Conservation (phyloP, 2,113 vertebrate species). For the Xerus inauris region DNA sequence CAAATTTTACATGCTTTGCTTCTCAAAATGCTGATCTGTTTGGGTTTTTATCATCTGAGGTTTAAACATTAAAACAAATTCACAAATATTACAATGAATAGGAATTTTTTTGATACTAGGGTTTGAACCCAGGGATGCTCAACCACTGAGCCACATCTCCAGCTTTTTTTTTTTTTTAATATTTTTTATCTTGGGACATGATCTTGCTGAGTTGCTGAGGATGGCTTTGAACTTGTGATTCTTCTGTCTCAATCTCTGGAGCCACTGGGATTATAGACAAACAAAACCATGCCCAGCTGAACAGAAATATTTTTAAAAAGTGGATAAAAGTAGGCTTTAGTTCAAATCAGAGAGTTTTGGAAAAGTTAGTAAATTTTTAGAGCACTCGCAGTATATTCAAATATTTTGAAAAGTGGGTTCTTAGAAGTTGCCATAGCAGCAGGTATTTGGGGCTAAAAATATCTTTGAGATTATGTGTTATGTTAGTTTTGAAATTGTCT, state of each 20-base stretch:
- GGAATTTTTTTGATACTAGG: not conserved
- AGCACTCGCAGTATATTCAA: constrained; percentile 48
- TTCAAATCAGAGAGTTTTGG: constrained; percentile 58
- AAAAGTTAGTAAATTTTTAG: constrained; percentile 69
- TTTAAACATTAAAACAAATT: constrained; percentile 37
- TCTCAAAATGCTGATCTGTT: not conserved
- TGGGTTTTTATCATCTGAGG: not conserved
- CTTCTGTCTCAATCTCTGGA: too few species aligned
- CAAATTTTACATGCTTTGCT: not conserved
- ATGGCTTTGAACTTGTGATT: too few species aligned
- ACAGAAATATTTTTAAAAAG: not conserved
- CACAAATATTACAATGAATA: constrained; percentile 17
- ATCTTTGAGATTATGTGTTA: constrained; percentile 69
- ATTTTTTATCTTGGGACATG: too few species aligned
- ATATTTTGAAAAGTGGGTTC: constrained; percentile 74
- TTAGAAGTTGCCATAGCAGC: constrained; percentile 72
- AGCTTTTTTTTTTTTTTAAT: too few species aligned
- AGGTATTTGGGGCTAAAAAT: constrained; percentile 69
- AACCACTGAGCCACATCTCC: too few species aligned
- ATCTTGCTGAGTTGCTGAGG: too few species aligned
- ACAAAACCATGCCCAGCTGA: not conserved
- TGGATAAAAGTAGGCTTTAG: constrained; percentile 41
- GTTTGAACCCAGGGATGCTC: too few species aligned
- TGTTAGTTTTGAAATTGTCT: constrained; percentile 65
- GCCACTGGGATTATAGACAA: too few species aligned